Percentiles rank a stretch among this genome's conserved stretches.
phyloP scores from a whole-genome alignment of 2,797 vertebrate species.

The Hemibagrus guttatus region DNA sequence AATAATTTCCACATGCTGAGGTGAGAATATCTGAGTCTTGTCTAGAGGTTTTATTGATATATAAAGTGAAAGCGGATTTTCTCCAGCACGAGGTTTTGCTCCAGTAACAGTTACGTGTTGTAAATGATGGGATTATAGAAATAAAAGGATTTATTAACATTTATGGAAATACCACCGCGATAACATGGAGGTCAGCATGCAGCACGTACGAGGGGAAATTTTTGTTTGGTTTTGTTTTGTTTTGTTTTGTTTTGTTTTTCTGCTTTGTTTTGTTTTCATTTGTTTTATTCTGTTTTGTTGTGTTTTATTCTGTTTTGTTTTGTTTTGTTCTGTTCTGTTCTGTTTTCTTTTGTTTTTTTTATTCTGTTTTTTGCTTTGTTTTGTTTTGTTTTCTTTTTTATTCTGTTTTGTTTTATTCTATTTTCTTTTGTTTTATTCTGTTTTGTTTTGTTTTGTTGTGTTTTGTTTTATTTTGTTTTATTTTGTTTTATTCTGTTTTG shows the following conservation, averaged over 20 bases:
- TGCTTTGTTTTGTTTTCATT: too few species aligned
- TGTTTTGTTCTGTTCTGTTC: too few species aligned
- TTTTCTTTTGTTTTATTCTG: too few species aligned
- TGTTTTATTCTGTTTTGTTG: too few species aligned
- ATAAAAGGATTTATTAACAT: neutral
- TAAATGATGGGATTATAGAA: neutral
- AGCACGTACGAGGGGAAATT: neutral
- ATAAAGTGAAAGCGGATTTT: neutral
- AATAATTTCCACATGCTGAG: constrained; percentile 43
- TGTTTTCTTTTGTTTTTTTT: too few species aligned
- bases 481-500: too few species aligned
- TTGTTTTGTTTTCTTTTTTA: too few species aligned
- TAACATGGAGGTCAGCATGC: neutral
- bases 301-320: too few species aligned
- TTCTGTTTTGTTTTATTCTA: too few species aligned
- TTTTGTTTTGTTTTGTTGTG: too few species aligned
- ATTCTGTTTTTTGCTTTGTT: too few species aligned
- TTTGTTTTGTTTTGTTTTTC: neutral
- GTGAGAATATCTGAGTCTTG: constrained; percentile 35
- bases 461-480: too few species aligned
- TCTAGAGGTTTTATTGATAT: neutral
- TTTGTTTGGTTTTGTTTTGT: neutral
- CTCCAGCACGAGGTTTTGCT: neutral
- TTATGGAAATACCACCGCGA: neutral
- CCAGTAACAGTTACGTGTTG: neutral